Percentiles rank a stretch among this genome's conserved stretches.
phyloP scores from a whole-genome alignment of 2,888 invertebrate genomes.

The Drosophila anceps region DNA sequence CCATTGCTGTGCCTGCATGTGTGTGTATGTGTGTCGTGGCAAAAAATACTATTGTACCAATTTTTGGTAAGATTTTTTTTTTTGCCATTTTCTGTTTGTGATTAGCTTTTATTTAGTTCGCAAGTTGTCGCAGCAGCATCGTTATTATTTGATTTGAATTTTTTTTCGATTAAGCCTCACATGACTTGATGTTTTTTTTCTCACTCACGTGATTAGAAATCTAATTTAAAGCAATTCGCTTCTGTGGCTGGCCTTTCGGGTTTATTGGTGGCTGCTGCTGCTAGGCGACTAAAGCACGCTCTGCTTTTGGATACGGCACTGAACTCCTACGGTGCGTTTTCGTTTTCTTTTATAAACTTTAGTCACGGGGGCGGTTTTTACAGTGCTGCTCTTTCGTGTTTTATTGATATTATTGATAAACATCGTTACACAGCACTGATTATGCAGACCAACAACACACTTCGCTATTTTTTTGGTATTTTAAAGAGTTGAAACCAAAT shows the following conservation, averaged over 20 bases:
- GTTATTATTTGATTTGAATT: slow-evolving; percentile 22
- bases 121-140: slow-evolving; percentile 66
- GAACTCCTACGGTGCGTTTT: slow-evolving; percentile 63
- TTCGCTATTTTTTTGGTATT: neutral
- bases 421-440: slow-evolving; percentile 13
- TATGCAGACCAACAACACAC: neutral
- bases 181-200: slow-evolving; percentile 56
- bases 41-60: slow-evolving; percentile 58
- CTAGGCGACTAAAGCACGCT: slow-evolving; percentile 68
- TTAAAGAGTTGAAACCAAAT: neutral
- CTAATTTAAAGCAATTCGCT: slow-evolving; percentile 90
- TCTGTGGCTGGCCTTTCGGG: slow-evolving; percentile 85
- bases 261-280: slow-evolving; percentile 72
- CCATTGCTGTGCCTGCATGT: slow-evolving; percentile 35
- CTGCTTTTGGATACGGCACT: slow-evolving; percentile 73
- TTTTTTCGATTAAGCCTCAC: slow-evolving; percentile 68
- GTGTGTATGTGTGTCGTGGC: slow-evolving; percentile 63
- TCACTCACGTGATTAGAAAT: slow-evolving; percentile 93
- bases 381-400: slow-evolving; percentile 14
- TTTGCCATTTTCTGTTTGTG: slow-evolving; percentile 14
- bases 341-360: slow-evolving; percentile 76
- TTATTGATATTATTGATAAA: slow-evolving; percentile 29
- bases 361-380: slow-evolving; percentile 67
- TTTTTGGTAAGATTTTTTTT: slow-evolving; percentile 32
- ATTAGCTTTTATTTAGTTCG: slow-evolving; percentile 12